Percentiles rank a stretch among this genome's conserved stretches.
Evolutionary conservation across 35 echinoderm and acorn worm genomes (phyloP).

Genomic region (Ophiothrix spiculata): DNA sequence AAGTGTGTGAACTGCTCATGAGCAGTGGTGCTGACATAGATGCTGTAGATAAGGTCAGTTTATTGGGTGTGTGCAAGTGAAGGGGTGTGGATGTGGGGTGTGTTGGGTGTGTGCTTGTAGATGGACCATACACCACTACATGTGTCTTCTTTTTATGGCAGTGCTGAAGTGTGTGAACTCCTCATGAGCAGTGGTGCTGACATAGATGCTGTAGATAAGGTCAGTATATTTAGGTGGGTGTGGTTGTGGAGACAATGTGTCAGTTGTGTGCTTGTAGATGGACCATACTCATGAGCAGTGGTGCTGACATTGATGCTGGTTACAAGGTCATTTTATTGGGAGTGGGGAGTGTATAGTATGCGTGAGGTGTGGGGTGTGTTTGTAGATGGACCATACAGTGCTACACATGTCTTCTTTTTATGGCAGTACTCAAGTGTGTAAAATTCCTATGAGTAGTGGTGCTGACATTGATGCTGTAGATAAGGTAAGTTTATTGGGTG

Average conservation of each 20-base stretch:
- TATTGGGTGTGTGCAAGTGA: too few species aligned
- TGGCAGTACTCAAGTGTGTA: background rate
- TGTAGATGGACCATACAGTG: constrained; percentile 8
- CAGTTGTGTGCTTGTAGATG: too few species aligned
- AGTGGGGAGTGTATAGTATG: too few species aligned
- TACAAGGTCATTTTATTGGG: too few species aligned
- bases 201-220: background rate
- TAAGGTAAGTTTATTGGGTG: too few species aligned
- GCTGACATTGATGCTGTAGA: background rate
- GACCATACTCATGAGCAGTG: background rate
- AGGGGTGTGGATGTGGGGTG: too few species aligned
- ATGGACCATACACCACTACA: background rate
- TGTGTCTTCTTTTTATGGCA: background rate
- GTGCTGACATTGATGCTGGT: background rate
- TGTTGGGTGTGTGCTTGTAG: too few species aligned
- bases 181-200: background rate
- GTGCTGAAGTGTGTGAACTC: background rate
- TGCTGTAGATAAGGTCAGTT: background rate
- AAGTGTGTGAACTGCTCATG: background rate
- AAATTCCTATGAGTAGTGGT: background rate
- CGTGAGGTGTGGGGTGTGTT: too few species aligned
- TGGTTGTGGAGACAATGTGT: too few species aligned
- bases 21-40: background rate
- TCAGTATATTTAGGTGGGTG: too few species aligned
- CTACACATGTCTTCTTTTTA: background rate